A percentile compares a stretch with the other conserved stretches of the same genome.
Evolutionary conservation across 1,140 invertebrate species (phyloP).

Genomic region (Aphidius gifuensis): DNA sequence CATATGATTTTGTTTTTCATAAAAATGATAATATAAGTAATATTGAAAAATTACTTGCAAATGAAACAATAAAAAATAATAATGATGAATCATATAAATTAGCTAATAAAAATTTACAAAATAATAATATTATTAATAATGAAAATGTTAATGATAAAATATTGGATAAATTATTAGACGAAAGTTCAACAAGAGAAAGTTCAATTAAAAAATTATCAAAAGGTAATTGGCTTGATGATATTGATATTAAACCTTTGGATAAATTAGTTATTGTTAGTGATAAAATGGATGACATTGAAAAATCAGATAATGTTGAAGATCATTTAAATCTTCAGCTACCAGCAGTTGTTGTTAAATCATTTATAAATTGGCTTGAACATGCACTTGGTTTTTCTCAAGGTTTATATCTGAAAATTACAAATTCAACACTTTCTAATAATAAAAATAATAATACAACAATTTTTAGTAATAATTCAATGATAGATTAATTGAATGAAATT

Average conservation of each 20-base stretch:
- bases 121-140: neutral
- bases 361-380: conserved; percentile 39
- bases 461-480: no score
- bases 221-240: conserved; percentile 31
- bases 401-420: conserved; percentile 33
- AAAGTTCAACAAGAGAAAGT: conserved; percentile 19
- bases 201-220: conserved; percentile 18
- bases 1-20: conserved; percentile 43
- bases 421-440: neutral
- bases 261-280: conserved; percentile 30
- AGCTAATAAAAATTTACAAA: conserved; percentile 7
- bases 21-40: conserved; percentile 37
- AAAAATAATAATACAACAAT: neutral
- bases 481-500: no score
- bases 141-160: conserved; percentile 5
- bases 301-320: conserved; percentile 25
- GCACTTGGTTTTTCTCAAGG: conserved; percentile 34
- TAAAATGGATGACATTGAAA: conserved; percentile 19
- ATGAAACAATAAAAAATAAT: conserved; percentile 16
- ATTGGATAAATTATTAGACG: conserved; percentile 14
- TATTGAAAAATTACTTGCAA: conserved; percentile 33
- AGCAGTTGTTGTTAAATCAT: conserved; percentile 29
- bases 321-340: conserved; percentile 28
- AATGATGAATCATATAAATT: conserved; percentile 19
- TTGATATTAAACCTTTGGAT: conserved; percentile 28